Evolutionary conservation across 2,797 vertebrate species (phyloP), one percentile per base, ranked within the genome.

Genomic region (Nannoperca australis): DNA sequence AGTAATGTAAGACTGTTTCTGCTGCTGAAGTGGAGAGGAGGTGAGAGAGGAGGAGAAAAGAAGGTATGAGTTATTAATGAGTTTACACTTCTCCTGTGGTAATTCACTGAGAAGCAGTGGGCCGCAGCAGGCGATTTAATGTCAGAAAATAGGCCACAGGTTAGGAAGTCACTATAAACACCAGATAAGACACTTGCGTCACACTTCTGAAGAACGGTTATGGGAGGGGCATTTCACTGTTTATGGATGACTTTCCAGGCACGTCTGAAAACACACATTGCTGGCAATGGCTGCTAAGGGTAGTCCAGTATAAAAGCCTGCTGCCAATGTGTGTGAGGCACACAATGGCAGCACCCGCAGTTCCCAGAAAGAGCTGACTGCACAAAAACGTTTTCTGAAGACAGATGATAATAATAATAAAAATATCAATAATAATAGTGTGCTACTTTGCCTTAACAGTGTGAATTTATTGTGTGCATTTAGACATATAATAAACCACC

Each of bases 121-220:
- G 20, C 9, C 56, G 22, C 40, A 64, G 49, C 7, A 34, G 56
- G 7, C 30, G 13, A 38, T 22, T 17, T 22, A n/a, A 65, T 64
- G 20, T n/a, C 2, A 27, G 40, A 49, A 40, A 74, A 34, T 18
- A 67, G 32, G 74, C 17, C 47, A 51, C 42, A 68, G 27, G 27
- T 64, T 45, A 58, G 14, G 49, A 6, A 59, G 20, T 55, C 15
- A 40, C 20, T 54, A 45, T 14, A 38, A 70, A 70, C 65, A 77
- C 32, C 38, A 54, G 64, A 63, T 70, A 54, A 69, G 53, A 65
- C 49, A 34, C 32, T 32, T 22, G 30, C 27, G 15, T 71, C 15
- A 32, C 27, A 38, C 24, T 58, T 17, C 50, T 56, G 63, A 64
- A 14, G 9, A 70, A 32, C 22, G 3, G 22, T 14, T 2, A 47